phyloP scores from a whole-genome alignment of 1,140 invertebrate species.

The Aporrectodea caliginosa region DNA sequence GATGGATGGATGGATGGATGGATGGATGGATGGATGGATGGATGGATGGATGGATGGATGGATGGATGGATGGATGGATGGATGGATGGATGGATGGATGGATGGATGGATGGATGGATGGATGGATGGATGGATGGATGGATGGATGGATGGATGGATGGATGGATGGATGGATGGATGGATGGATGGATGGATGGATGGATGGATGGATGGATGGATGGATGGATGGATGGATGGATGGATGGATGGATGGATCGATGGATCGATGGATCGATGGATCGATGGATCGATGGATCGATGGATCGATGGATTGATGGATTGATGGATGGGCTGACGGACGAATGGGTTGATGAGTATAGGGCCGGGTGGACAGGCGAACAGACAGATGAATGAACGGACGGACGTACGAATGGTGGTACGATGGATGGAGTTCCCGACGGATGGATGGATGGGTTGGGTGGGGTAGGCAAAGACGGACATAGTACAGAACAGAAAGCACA shows the following conservation, averaged over 20 bases:
- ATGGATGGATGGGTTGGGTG: no score
- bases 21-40: background rate
- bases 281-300: background rate
- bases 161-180: conserved; percentile 13
- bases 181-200: conserved; percentile 16
- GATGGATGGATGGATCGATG: background rate
- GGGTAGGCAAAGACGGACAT: no score
- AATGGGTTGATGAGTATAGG: background rate
- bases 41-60: no score
- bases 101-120: conserved; percentile 16
- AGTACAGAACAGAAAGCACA: no score
- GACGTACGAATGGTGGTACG: no score
- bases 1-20: background rate
- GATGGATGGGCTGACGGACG: background rate
- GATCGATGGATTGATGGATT: background rate
- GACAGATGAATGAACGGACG: no score
- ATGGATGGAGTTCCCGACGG: no score
- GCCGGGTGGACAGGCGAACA: no score
- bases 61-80: background rate
- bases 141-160: conserved; percentile 13
- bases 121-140: conserved; percentile 16
- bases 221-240: conserved; percentile 5
- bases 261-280: background rate
- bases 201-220: conserved; percentile 10
- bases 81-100: conserved; percentile 15